Base-by-base conservation (phyloP, 1,140 invertebrate genomes). In the Globodera rostochiensis region DNA sequence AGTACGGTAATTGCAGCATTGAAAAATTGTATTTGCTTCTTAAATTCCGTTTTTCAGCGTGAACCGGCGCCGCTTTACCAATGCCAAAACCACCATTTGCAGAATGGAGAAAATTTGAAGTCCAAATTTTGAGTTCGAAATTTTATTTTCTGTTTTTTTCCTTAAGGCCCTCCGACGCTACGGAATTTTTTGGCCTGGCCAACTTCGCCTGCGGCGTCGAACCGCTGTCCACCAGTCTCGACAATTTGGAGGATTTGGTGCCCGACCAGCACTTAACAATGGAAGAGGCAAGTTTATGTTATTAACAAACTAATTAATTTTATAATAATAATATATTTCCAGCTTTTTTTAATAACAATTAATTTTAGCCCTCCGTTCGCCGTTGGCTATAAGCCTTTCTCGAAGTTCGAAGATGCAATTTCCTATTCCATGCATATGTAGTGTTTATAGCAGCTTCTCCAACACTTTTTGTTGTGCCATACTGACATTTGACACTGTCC, bases 221-320 rank as follows among this genome's bases (percentile, higher is more conserved):
- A 11, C 15, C 11, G 13, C 19, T 19, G 57, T 64, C 57, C 13
- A 64, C 57, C 57, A 64, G 57, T 15, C 57, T 64, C 15, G 57
- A 15, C 57, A 64, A 64, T 64, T 64, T 64, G 57, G 57, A 64
- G 57, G 57, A 64, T 64, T 64, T 64, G 57, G 57, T 64, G 57
- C 57, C 57, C 6, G 57, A 64, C 15, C 57, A 64, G 19, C 57
- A 64, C 57, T 19, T 64, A 15, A 13, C 11, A 3, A 64, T 64
- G 57, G 57, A 64, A 5, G 57, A 64, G 57, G 57, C 15, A 64
- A 64, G 13, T 64, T 64, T 19, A 64, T 36, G 36, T 36, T 36
- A 36, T 36, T 36, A 36, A 3, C 36, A 36, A 36, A 36, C 36
- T 36, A 36, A 36, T 36, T 36, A 36, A 36, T 36, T 36, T 36